Conservation (phyloP, 2,113 vertebrate species). For the Trichomycterus rosablanca region DNA sequence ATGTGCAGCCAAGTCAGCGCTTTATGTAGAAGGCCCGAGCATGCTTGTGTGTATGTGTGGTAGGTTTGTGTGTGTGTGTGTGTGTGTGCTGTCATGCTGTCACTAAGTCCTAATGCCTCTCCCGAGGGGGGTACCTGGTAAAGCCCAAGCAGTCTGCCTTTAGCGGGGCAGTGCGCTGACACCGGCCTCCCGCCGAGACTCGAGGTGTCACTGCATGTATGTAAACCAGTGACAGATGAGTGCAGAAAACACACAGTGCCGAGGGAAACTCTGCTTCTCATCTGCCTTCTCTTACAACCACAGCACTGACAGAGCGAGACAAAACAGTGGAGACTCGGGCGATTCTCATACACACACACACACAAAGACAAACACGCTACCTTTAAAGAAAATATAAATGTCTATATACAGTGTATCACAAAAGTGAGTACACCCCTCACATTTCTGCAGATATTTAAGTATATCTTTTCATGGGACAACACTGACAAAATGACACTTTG, state of each 20-base stretch:
- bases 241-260: slow-evolving; percentile 65
- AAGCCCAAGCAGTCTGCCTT: slow-evolving; percentile 67
- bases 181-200: slow-evolving; percentile 67
- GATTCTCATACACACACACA: slow-evolving; percentile 20
- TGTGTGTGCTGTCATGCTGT: slow-evolving; percentile 69
- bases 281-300: slow-evolving; percentile 42
- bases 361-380: slow-evolving; percentile 23
- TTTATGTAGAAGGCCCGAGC: no score
- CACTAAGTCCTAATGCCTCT: slow-evolving; percentile 67
- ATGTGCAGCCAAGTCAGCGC: slow-evolving; percentile 67
- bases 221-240: slow-evolving; percentile 76
- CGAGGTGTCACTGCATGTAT: slow-evolving; percentile 71
- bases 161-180: slow-evolving; percentile 69
- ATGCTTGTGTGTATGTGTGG: slow-evolving; percentile 21
- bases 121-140: slow-evolving; percentile 74
- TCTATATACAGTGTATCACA: no score
- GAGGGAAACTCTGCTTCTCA: slow-evolving; percentile 59
- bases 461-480: no score
- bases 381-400: no score
- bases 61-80: slow-evolving; percentile 29
- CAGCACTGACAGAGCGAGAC: slow-evolving; percentile 36
- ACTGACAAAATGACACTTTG: no score
- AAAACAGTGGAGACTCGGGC: slow-evolving; percentile 29
- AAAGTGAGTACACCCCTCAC: no score
- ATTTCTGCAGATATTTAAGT: no score